Evolutionary conservation across 2,113 vertebrate genomes (phyloP).

Genomic region (Scatophagus argus): DNA sequence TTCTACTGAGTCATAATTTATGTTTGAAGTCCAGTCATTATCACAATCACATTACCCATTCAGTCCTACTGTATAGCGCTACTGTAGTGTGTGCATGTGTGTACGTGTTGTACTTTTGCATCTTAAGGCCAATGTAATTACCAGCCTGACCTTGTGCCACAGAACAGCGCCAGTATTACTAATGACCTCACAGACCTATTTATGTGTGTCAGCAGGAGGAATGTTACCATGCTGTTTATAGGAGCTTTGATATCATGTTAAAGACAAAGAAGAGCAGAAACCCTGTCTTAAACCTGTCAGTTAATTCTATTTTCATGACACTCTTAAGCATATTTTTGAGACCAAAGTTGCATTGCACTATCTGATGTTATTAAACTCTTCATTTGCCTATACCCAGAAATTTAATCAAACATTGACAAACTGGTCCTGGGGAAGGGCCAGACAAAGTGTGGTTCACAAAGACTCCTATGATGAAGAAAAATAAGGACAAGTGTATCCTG

Average conservation of each 20-base stretch:
- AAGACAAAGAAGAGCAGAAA: neutral
- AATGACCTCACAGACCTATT: slow-evolving; percentile 49
- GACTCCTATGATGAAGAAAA: too few relatives aligned
- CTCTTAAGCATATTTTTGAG: too few relatives aligned
- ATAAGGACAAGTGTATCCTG: too few relatives aligned
- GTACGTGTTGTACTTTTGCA: slow-evolving; percentile 65
- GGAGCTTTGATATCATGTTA: neutral
- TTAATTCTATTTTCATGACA: too few relatives aligned
- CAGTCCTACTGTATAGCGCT: slow-evolving; percentile 59
- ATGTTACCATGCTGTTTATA: neutral
- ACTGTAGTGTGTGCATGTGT: slow-evolving; percentile 65
- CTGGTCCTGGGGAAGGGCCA: too few relatives aligned
- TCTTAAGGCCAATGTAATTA: slow-evolving; percentile 77
- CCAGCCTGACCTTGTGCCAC: slow-evolving; percentile 71
- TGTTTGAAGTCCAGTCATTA: slow-evolving; percentile 78
- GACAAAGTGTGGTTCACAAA: too few relatives aligned
- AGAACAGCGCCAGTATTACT: slow-evolving; percentile 58
- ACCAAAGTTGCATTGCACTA: too few relatives aligned
- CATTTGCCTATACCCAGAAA: too few relatives aligned
- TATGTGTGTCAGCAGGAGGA: slow-evolving; percentile 8
- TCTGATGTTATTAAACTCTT: too few relatives aligned
- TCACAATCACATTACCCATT: slow-evolving; percentile 72
- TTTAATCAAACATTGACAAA: too few relatives aligned
- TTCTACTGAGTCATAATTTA: slow-evolving; percentile 60
- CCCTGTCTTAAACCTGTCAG: too few relatives aligned